Conservation (phyloP, 1,140 invertebrate species). For the Potamilus streckersoni region DNA sequence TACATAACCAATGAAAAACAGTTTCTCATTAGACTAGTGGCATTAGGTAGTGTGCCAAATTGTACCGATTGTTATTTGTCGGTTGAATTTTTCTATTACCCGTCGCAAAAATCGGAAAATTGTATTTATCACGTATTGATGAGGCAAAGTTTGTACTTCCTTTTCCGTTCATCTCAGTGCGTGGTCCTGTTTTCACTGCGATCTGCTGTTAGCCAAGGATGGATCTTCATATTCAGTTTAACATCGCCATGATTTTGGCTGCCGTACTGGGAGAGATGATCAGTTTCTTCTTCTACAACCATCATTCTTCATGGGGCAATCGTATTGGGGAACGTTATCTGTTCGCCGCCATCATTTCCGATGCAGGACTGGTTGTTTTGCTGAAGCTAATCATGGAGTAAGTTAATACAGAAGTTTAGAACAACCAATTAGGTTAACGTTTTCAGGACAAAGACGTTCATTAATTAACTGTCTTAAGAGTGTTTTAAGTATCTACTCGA, state of each 20-base stretch:
- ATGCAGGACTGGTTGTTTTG: conserved; percentile 45
- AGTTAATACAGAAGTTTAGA: conserved; percentile 13
- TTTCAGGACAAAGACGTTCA: too few relatives aligned
- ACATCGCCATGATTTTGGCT: conserved; percentile 54
- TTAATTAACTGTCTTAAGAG: too few relatives aligned
- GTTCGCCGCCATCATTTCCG: conserved; percentile 50
- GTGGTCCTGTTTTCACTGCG: too few relatives aligned
- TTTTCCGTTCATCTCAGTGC: too few relatives aligned
- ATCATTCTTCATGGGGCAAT: conserved; percentile 47
- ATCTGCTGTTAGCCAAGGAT: background rate
- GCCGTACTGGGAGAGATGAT: conserved; percentile 50
- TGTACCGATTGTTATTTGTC: too few relatives aligned
- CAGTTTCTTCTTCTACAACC: conserved; percentile 49
- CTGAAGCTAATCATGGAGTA: conserved; percentile 53
- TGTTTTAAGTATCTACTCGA: background rate
- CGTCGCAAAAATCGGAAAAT: too few relatives aligned
- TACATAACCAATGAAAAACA: too few relatives aligned
- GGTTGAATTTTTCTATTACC: too few relatives aligned
- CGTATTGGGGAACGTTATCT: conserved; percentile 51
- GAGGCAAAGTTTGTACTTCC: too few relatives aligned
- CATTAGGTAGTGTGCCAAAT: too few relatives aligned
- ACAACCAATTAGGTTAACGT: background rate
- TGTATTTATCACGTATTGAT: too few relatives aligned
- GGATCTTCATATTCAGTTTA: conserved; percentile 50
- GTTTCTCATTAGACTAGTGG: too few relatives aligned